Percentiles rank a stretch among this genome's conserved stretches.
Conservation (phyloP, 2,113 vertebrate genomes). For the Nicator chloris region DNA sequence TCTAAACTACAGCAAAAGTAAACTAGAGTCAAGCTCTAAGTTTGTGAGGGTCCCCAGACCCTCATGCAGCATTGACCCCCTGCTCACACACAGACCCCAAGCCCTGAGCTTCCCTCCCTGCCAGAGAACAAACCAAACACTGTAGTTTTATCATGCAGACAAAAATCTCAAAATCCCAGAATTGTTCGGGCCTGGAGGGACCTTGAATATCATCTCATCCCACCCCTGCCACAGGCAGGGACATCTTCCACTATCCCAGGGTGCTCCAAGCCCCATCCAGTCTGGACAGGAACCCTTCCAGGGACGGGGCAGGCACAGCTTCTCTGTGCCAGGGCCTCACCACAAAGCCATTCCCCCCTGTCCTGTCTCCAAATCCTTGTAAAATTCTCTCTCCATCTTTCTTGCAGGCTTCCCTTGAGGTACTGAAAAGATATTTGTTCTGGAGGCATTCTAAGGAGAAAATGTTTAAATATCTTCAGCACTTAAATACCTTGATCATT, state of each 20-base stretch:
- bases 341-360: neutral
- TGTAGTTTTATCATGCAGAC: neutral
- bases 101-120: neutral
- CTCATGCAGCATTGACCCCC: neutral
- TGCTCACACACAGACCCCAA: neutral
- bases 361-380: neutral
- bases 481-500: neutral
- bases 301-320: neutral
- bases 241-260: neutral
- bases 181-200: neutral
- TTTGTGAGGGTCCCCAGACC: neutral
- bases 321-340: neutral
- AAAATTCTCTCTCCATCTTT: neutral
- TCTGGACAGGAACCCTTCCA: neutral
- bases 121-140: neutral
- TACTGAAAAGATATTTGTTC: neutral
- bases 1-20: neutral
- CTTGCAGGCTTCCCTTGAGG: neutral
- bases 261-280: neutral
- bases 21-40: neutral
- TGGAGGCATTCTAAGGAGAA: neutral
- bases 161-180: neutral
- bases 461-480: neutral
- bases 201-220: neutral
- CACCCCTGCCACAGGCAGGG: neutral